These are phyloP conservation scores for Hydrozoanthus gracilis DNA, from an alignment of 92 coral and sea anemone species.

Conservation along the genomic window DNA sequence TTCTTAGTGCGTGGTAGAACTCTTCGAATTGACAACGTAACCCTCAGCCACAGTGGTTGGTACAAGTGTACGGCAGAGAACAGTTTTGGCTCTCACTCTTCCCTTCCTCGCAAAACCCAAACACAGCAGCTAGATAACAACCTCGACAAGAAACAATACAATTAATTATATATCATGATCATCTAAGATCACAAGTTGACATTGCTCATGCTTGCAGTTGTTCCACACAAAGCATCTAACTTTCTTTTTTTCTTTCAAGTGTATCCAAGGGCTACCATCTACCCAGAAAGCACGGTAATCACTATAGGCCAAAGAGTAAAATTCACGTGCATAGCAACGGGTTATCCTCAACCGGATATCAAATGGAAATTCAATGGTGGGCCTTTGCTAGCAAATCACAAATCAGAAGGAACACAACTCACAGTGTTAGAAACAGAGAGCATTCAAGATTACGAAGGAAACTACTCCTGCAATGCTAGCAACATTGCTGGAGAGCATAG, in stretches of 20 bases:
- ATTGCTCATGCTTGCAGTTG: no score
- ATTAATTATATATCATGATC: no score
- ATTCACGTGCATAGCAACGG: background rate
- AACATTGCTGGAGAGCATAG: background rate
- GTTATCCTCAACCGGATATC: background rate
- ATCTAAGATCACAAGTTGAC: no score
- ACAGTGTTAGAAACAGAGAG: background rate
- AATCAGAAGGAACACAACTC: background rate
- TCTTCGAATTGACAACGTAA: background rate
- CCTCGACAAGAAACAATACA: no score
- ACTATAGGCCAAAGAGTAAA: no score
- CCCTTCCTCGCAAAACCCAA: no score
- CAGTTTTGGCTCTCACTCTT: background rate
- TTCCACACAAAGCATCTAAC: no score
- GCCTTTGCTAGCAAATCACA: background rate
- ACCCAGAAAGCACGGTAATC: no score
- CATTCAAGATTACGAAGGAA: background rate
- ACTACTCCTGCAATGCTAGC: background rate
- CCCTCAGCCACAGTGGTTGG: background rate
- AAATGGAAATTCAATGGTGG: background rate
- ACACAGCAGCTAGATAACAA: no score
- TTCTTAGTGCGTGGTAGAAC: background rate
- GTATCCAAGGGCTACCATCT: no score
- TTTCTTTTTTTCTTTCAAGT: no score
- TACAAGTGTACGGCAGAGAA: background rate